phyloP scores from a whole-genome alignment of 1,140 invertebrate species.

The Monomorium pharaonis region DNA sequence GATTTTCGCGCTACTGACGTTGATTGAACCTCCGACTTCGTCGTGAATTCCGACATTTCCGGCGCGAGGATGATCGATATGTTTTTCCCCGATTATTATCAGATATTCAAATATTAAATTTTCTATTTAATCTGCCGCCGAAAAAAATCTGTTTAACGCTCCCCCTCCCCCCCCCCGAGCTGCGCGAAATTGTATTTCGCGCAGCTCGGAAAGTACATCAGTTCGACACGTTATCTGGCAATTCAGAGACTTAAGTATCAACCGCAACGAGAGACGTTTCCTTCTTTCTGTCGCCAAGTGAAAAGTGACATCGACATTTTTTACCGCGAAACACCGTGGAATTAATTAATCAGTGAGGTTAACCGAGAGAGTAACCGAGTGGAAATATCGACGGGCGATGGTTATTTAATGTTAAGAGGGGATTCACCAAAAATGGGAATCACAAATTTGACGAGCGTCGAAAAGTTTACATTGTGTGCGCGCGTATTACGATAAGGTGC shows the following conservation, averaged over 20 bases:
- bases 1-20: constrained; percentile 44
- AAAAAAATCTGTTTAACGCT: constrained; percentile 6
- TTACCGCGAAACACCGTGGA: too few relatives aligned
- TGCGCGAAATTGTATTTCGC: background rate
- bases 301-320: background rate
- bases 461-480: background rate
- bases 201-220: background rate
- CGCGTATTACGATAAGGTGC: background rate
- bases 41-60: constrained; percentile 4
- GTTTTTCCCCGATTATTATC: constrained; percentile 11
- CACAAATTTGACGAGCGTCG: background rate
- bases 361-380: background rate
- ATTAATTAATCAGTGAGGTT: too few relatives aligned
- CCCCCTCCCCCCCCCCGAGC: too few relatives aligned
- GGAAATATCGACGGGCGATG: background rate
- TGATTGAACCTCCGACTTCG: constrained; percentile 7
- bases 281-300: background rate
- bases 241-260: background rate
- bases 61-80: background rate
- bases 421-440: background rate
- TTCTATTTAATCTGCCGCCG: background rate
- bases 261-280: background rate
- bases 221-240: background rate
- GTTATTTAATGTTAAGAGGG: background rate
- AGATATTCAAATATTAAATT: background rate